Conservation (phyloP, 2,797 vertebrate genomes). For the Triplophysa bombifrons region DNA sequence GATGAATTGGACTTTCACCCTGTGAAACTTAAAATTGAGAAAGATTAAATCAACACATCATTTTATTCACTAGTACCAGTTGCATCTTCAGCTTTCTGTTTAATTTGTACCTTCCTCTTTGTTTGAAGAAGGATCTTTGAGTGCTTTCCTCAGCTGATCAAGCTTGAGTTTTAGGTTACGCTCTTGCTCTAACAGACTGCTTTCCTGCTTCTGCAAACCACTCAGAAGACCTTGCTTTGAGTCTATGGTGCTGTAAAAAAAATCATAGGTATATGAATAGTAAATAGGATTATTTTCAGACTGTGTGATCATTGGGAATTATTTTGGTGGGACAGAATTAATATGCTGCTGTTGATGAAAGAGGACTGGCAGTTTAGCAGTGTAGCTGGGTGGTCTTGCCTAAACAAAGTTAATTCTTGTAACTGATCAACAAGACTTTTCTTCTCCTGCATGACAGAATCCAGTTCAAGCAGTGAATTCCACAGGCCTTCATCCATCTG, state of each 20-base stretch:
- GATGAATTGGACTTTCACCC: neutral
- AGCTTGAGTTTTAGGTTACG: conserved; percentile 55
- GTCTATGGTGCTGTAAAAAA: conserved; percentile 14
- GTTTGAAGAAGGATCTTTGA: conserved; percentile 49
- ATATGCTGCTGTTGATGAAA: no score
- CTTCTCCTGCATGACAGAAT: conserved; percentile 57
- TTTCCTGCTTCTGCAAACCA: conserved; percentile 50
- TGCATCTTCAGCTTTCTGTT: neutral
- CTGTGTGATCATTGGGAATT: no score
- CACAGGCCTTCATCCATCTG: conserved; percentile 45
- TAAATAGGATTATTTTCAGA: no score
- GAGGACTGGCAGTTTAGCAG: no score
- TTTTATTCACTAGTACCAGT: neutral
- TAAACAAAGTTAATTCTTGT: neutral
- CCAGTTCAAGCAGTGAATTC: conserved; percentile 60
- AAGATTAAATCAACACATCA: neutral
- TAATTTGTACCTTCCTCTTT: conserved; percentile 53
- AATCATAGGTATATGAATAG: no score
- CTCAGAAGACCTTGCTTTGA: conserved; percentile 7
- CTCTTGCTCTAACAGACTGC: conserved; percentile 40
- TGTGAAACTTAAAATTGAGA: conserved; percentile 12
- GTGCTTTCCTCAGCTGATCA: conserved; percentile 49
- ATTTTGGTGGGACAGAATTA: no score
- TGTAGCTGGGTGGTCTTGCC: neutral
- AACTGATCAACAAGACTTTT: conserved; percentile 53